Evolutionary conservation across 2,888 invertebrate species (phyloP).

Genomic region (Drosophila buzzatii): DNA sequence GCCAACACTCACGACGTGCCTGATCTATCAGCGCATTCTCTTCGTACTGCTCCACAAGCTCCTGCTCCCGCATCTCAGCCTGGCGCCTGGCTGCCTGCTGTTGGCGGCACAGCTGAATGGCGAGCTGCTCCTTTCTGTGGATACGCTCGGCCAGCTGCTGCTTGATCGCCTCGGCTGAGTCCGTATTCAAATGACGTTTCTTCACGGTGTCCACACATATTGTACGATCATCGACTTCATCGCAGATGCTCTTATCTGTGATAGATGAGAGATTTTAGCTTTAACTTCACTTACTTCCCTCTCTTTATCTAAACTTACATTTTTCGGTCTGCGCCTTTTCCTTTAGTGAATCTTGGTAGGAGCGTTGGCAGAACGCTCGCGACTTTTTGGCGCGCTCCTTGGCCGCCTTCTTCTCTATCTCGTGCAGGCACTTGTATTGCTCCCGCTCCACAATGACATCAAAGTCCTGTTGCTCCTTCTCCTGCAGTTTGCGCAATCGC

Average conservation of each 20-base stretch:
- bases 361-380: conserved; percentile 35
- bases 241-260: conserved; percentile 44
- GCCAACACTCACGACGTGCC: conserved; percentile 44
- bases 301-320: conserved; percentile 41
- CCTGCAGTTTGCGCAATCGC: conserved; percentile 15
- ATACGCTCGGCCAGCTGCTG: background rate
- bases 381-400: conserved; percentile 27
- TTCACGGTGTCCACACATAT: conserved; percentile 47
- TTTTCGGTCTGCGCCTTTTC: conserved; percentile 42
- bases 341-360: conserved; percentile 38
- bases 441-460: conserved; percentile 57
- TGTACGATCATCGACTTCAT: conserved; percentile 55
- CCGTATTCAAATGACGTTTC: conserved; percentile 39
- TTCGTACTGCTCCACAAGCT: conserved; percentile 22
- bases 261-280: too few species aligned
- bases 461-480: conserved; percentile 27
- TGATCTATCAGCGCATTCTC: conserved; percentile 44
- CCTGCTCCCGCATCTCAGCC: conserved; percentile 2
- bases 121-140: conserved; percentile 14
- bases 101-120: conserved; percentile 9
- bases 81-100: conserved; percentile 22
- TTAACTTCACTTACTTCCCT: background rate
- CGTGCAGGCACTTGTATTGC: conserved; percentile 51
- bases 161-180: background rate
- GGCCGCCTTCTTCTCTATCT: conserved; percentile 35